A percentile compares a stretch with the other conserved stretches of the same genome.
Conservation (phyloP, 2,888 invertebrate species). For the Entomobrya proxima region DNA sequence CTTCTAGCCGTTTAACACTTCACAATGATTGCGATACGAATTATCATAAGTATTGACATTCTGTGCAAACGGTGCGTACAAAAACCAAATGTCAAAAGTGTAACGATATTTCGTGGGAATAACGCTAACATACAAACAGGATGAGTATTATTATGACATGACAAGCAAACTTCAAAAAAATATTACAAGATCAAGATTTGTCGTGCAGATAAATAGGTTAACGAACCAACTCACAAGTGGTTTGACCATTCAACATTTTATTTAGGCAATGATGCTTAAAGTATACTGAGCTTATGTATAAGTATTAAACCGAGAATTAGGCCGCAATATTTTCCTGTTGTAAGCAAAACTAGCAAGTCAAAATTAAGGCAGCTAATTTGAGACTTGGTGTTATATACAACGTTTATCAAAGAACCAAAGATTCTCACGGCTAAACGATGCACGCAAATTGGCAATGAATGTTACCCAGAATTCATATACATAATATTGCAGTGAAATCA, state of each 20-base stretch:
- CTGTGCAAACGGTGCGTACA: neutral
- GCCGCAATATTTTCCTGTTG: constrained; percentile 10
- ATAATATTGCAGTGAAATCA: too few species aligned
- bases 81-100: neutral
- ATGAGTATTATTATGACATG: constrained; percentile 8
- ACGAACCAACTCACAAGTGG: too few species aligned
- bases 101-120: neutral
- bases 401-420: neutral
- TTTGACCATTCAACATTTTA: too few species aligned
- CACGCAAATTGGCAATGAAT: neutral
- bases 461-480: too few species aligned
- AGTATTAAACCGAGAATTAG: constrained; percentile 29
- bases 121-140: neutral
- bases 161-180: constrained; percentile 10
- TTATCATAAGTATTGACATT: neutral
- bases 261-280: too few species aligned
- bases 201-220: constrained; percentile 45
- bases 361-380: neutral
- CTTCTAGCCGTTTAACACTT: neutral
- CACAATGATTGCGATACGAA: constrained; percentile 16
- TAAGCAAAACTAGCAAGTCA: neutral
- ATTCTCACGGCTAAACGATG: constrained; percentile 6
- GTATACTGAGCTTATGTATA: too few species aligned
- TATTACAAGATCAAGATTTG: constrained; percentile 54
- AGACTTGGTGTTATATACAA: neutral